Evolutionary conservation across 2,888 invertebrate genomes (phyloP), one percentile per base, ranked within the genome.

Genomic region (Phragmatobia fuliginosa): DNA sequence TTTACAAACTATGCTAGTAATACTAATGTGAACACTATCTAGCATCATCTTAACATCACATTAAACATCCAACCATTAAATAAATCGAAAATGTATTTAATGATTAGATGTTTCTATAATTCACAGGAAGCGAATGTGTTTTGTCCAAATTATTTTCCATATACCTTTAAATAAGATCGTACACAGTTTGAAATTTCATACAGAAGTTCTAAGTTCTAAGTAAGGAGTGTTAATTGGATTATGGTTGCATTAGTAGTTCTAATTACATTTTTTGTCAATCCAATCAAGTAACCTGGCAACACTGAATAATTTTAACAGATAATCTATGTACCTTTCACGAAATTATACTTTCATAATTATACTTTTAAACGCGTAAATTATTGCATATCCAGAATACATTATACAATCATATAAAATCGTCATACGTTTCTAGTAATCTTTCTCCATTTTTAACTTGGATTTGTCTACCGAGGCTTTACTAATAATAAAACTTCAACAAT

Each of bases 1-100:
- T 28, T 38, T 31, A 62, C 41, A 62, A 21, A 41, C 41, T 41
- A 56, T 28, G 28, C 28, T 28, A 56, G 56, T 41, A 62, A 41
- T 28, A 62, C 18, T 62, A 62, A 25, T 21, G 62, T 41, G 62
- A 62, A 41, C 62, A 62, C 62, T 38, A 61, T 61, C n/a, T 33
- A 33, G n/a, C 36, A 16, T 61, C 21, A 31, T 62, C 21, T 41
- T 28, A 28, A 62, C 11, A 62, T 21, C 41, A 62, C 21, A 41
- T 28, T 41, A n/a, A n/a, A n/a, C n/a, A n/a, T n/a, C n/a, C n/a
- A n/a, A n/a, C n/a, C n/a, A n/a, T n/a, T n/a, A n/a, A n/a, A n/a
- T n/a, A n/a, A n/a, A n/a, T n/a, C n/a, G n/a, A n/a, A n/a, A n/a
- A n/a, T n/a, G n/a, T n/a, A n/a, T n/a, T n/a, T n/a, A n/a, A n/a